A percentile compares a stretch with the other conserved stretches of the same genome.
phyloP scores from a whole-genome alignment of 2,888 invertebrate species.

The Hybos culiciformis region DNA sequence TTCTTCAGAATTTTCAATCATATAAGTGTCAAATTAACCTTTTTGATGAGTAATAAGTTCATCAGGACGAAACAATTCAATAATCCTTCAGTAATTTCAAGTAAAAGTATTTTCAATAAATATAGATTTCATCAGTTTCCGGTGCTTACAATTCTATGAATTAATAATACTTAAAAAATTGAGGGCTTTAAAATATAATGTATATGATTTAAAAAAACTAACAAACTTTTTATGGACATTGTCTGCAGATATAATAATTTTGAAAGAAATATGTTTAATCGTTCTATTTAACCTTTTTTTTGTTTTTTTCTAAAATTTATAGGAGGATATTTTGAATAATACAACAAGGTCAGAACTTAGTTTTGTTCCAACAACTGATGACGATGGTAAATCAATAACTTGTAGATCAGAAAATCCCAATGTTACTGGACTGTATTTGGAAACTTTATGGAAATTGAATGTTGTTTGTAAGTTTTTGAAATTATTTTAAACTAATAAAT shows the following conservation, averaged over 20 bases:
- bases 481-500: too few relatives aligned
- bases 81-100: too few relatives aligned
- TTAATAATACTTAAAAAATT: too few relatives aligned
- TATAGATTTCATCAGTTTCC: too few relatives aligned
- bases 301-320: constrained; percentile 16
- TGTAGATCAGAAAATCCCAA: constrained; percentile 86
- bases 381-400: constrained; percentile 76
- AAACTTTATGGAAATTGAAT: constrained; percentile 75
- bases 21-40: too few relatives aligned
- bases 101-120: too few relatives aligned
- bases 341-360: constrained; percentile 73
- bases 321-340: constrained; percentile 72
- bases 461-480: constrained; percentile 75
- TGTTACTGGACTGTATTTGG: constrained; percentile 67
- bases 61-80: too few relatives aligned
- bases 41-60: too few relatives aligned
- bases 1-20: too few relatives aligned
- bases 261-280: not conserved
- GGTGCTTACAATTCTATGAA: too few relatives aligned
- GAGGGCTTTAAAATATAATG: too few relatives aligned
- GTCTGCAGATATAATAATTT: not conserved
- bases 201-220: not conserved
- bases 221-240: not conserved
- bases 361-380: constrained; percentile 77
- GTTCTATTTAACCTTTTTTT: too few relatives aligned